phyloP scores from a whole-genome alignment of 2,113 vertebrate genomes.

The Heptranchias perlo region DNA sequence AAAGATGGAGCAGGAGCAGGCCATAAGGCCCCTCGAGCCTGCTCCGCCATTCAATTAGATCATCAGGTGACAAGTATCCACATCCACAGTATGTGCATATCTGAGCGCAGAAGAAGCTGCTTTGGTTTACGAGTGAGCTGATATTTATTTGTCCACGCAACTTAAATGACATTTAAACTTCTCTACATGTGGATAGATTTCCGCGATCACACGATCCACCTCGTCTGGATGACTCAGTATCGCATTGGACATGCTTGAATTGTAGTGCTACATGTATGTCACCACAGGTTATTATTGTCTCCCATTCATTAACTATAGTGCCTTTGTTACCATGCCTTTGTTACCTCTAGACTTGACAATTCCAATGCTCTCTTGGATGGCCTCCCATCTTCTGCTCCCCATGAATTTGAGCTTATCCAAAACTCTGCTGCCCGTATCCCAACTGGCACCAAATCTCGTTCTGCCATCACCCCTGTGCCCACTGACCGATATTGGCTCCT shows the following conservation, averaged over 20 bases:
- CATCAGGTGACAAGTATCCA: neutral
- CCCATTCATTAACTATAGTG: neutral
- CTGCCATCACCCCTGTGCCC: no score
- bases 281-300: neutral
- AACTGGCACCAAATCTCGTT: no score
- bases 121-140: neutral
- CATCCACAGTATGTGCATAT: neutral
- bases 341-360: no score
- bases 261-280: neutral
- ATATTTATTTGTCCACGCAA: neutral
- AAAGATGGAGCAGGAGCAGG: no score
- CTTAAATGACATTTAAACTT: neutral
- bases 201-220: neutral
- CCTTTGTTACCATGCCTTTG: no score
- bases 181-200: neutral
- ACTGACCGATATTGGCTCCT: no score
- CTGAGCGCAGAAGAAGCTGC: no score
- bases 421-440: no score
- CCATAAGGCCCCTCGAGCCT: neutral
- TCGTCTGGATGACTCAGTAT: neutral
- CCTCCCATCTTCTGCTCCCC: no score
- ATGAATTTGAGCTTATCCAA: no score
- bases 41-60: no score
- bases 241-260: neutral
- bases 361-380: no score